Conservation (phyloP, 2,797 vertebrate species). For the Sebastes goodei region DNA sequence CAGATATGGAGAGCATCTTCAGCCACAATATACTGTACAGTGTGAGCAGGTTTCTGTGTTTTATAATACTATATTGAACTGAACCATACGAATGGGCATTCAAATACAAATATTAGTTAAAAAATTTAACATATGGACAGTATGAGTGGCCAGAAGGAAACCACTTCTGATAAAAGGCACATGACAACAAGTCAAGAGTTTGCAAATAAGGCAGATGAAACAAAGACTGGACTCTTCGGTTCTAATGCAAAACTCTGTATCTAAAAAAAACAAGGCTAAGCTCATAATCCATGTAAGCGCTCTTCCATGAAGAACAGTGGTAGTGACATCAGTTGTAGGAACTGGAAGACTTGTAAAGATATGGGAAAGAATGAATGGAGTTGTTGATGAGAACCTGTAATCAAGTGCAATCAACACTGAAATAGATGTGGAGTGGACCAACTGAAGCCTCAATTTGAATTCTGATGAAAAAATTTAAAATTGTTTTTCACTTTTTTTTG, state of each 20-base stretch:
- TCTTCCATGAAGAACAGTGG: constrained; percentile 23
- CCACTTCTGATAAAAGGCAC: not conserved
- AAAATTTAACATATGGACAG: not conserved
- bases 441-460: too few relatives aligned
- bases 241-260: constrained; percentile 15
- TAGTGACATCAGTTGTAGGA: not conserved
- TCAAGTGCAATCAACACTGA: constrained; percentile 18
- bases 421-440: not conserved
- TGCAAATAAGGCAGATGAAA: not conserved
- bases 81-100: not conserved
- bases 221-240: not conserved
- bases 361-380: not conserved
- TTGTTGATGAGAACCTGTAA: constrained; percentile 9
- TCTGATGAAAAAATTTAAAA: too few relatives aligned
- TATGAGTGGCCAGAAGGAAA: not conserved
- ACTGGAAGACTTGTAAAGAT: not conserved
- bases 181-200: not conserved
- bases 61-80: not conserved
- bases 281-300: constrained; percentile 26
- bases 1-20: not conserved
- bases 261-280: constrained; percentile 9
- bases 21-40: not conserved
- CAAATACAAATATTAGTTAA: not conserved
- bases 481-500: not conserved
- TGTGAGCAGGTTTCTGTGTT: not conserved